Evolutionary conservation across 2,888 invertebrate genomes (phyloP).

Genomic region (Saturnia pavonia): DNA sequence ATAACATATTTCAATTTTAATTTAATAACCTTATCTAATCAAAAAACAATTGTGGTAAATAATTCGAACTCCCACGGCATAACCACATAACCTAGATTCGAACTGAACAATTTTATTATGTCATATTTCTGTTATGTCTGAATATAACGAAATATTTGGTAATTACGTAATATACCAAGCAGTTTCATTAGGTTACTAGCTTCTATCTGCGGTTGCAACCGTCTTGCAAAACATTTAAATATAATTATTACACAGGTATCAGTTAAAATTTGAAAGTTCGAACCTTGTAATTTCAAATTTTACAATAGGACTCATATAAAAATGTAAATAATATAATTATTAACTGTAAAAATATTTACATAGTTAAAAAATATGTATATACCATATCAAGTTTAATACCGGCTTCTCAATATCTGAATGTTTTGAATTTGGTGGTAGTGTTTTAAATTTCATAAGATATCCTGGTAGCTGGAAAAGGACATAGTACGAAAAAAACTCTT

Average conservation of each 20-base stretch:
- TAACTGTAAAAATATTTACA: too few species aligned
- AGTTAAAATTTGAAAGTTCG: not conserved
- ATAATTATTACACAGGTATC: not conserved
- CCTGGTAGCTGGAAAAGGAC: too few species aligned
- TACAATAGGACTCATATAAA: too few species aligned
- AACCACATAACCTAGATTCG: constrained; percentile 8
- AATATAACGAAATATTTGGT: constrained; percentile 3
- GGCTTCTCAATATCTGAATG: too few species aligned
- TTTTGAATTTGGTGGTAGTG: too few species aligned
- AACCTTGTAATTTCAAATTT: not conserved
- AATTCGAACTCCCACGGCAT: constrained; percentile 13
- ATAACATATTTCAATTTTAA: not conserved
- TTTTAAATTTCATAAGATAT: too few species aligned
- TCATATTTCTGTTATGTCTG: constrained; percentile 2
- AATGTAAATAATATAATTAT: too few species aligned
- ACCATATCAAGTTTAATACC: too few species aligned
- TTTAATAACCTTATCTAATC: not conserved
- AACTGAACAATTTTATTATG: constrained; percentile 11
- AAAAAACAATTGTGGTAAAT: constrained; percentile 7
- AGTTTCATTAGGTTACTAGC: not conserved
- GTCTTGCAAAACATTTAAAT: not conserved
- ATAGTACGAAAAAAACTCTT: too few species aligned
- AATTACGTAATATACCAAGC: not conserved
- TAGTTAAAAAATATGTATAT: too few species aligned
- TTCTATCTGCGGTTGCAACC: not conserved